Conservation (phyloP, 2,888 invertebrate species). For the Venusia cambrica region DNA sequence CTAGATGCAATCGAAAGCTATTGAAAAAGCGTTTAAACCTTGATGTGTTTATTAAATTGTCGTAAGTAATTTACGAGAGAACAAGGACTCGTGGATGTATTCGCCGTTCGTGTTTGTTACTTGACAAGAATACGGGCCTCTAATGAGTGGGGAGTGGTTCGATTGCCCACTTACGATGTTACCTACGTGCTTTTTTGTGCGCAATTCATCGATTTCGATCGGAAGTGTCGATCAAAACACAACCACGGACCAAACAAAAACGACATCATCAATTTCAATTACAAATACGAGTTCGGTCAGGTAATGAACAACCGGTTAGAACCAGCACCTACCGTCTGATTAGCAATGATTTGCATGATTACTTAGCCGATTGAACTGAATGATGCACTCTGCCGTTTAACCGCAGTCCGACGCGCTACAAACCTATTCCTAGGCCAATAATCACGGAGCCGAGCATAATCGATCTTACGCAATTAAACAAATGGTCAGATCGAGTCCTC, state of each 20-base stretch:
- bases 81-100: constrained; percentile 40
- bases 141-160: constrained; percentile 21
- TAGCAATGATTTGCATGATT: constrained; percentile 26
- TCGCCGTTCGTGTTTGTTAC: constrained; percentile 35
- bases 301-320: constrained; percentile 18
- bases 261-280: not conserved
- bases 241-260: constrained; percentile 3
- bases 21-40: constrained; percentile 68
- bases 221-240: not conserved
- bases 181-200: constrained; percentile 18
- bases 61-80: constrained; percentile 64
- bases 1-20: constrained; percentile 61
- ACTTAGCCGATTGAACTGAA: constrained; percentile 33
- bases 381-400: constrained; percentile 30
- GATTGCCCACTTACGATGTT: constrained; percentile 17
- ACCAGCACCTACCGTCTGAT: constrained; percentile 19
- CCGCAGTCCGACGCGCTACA: constrained; percentile 28
- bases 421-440: constrained; percentile 35
- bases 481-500: constrained; percentile 46
- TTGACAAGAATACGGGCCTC: constrained; percentile 14
- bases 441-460: constrained; percentile 52
- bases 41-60: constrained; percentile 79
- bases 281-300: not conserved
- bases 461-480: constrained; percentile 64
- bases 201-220: constrained; percentile 10